Conservation (phyloP, 2,113 vertebrate species). For the Salvator merianae region DNA sequence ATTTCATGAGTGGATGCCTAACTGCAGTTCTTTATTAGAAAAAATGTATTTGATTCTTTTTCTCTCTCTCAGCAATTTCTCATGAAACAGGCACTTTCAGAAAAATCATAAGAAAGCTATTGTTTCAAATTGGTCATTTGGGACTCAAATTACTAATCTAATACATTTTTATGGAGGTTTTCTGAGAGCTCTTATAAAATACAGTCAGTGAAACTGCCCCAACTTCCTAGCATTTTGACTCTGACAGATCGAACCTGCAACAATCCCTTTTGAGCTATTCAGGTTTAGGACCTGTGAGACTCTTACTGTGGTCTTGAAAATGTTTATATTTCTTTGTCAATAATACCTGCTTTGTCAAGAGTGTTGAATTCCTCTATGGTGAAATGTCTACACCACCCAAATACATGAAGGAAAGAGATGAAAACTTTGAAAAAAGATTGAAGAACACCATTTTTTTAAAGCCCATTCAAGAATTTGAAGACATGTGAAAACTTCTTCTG, state of each 20-base stretch:
- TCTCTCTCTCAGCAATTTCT: conserved; percentile 62
- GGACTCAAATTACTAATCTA: conserved; percentile 78
- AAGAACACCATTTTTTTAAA: neutral
- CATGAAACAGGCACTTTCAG: conserved; percentile 74
- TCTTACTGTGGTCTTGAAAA: conserved; percentile 11
- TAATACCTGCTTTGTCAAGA: conserved; percentile 62
- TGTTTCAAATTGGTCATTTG: conserved; percentile 76
- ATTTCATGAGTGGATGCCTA: conserved; percentile 42
- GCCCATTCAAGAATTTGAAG: too few relatives aligned
- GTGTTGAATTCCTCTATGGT: conserved; percentile 53
- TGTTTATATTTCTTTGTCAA: conserved; percentile 69
- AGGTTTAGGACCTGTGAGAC: conserved; percentile 63
- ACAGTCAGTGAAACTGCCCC: conserved; percentile 69
- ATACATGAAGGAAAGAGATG: neutral
- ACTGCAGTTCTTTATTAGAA: conserved; percentile 66
- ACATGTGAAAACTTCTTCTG: neutral
- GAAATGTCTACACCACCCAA: conserved; percentile 15
- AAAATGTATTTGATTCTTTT: conserved; percentile 52
- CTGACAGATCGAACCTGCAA: conserved; percentile 67
- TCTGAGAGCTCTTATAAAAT: conserved; percentile 75
- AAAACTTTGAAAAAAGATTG: conserved; percentile 1
- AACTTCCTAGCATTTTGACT: conserved; percentile 66
- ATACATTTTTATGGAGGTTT: conserved; percentile 76
- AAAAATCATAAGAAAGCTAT: conserved; percentile 78
- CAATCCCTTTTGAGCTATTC: conserved; percentile 66